Base-by-base conservation (phyloP, 2,888 invertebrate species). In the Vesta saturnalis region DNA sequence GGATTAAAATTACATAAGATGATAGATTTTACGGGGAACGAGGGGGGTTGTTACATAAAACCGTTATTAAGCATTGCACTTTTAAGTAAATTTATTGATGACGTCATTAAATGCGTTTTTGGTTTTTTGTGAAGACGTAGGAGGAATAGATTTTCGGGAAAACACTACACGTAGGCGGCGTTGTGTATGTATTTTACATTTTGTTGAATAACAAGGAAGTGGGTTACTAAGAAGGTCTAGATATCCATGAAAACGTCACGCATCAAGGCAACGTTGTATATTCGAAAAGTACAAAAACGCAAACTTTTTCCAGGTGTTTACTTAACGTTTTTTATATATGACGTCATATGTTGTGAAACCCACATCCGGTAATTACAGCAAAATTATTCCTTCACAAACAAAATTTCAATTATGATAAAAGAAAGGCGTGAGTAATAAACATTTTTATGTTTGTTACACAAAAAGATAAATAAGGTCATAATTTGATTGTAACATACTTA, bases 401-500 rank as follows among this genome's bases (percentile, higher is more conserved):
- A 23, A 23, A 23, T 23, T 5, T 8, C 23, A 8, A 23, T 23
- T 23, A 23, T 8, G 23, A 8, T 23, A n/a, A 49, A 18, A 15
- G 15, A 49, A 49, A 18, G 15, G 15, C 18, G 15, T 18, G 47
- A 49, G 16, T 49, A 49, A 49, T 49, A 49, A 18, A 18, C 47
- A 18, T 15, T n/a, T 49, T 49, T 15, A n/a, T n/a, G n/a, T 15
- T 49, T 49, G 47, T 18, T n/a, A n/a, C 39, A n/a, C 8, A 39
- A 39, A 49, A 49, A 49, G 15, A 49, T 14, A 49, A 49, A 49
- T 49, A 49, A 49, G 47, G 47, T 49, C 47, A 49, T 49, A 49
- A 49, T 49, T 49, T 49, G 47, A 49, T 49, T 49, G 47, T 49
- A 49, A 49, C 18, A 3, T 15, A 49, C 47, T 2, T 15, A 39